A percentile compares a stretch with the other conserved stretches of the same genome.
Conservation (phyloP, 2,888 invertebrate species). For the Amblyjoppa proteus region DNA sequence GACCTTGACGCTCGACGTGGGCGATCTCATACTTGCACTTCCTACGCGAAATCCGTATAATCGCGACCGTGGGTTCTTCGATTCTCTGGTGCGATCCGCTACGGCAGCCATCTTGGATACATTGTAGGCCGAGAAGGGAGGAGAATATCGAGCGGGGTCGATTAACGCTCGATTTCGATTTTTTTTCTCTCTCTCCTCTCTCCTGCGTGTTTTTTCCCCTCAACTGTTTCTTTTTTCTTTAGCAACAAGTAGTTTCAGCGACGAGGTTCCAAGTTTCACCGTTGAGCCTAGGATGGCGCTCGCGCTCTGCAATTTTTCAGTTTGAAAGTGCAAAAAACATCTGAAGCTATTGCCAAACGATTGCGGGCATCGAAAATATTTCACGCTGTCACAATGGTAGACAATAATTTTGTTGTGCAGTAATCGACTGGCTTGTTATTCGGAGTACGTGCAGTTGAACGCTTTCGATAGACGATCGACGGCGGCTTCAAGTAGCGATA, state of each 20-base stretch:
- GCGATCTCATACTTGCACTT: slow-evolving; percentile 63
- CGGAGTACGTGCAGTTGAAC: not conserved
- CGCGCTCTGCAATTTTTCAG: not conserved
- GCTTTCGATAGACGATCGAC: not conserved
- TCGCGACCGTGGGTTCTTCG: not conserved
- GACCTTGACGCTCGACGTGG: slow-evolving; percentile 54
- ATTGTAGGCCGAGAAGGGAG: not conserved
- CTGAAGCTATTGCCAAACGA: not conserved
- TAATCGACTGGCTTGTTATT: not conserved
- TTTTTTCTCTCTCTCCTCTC: not conserved
- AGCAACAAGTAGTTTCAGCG: not conserved
- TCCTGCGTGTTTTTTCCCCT: too few relatives aligned
- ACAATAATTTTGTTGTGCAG: not conserved
- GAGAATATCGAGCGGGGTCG: not conserved
- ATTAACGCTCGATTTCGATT: not conserved
- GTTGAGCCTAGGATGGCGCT: not conserved
- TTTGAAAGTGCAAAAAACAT: not conserved
- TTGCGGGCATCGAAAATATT: too few relatives aligned
- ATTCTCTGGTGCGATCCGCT: not conserved
- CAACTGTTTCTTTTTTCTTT: not conserved
- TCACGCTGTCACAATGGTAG: not conserved
- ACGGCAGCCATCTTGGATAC: not conserved
- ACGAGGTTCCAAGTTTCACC: not conserved
- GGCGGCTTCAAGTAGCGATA: not conserved
- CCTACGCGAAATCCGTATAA: slow-evolving; percentile 50